phyloP scores from a whole-genome alignment of 2,113 vertebrate species.

The Limnothrissa miodon region DNA sequence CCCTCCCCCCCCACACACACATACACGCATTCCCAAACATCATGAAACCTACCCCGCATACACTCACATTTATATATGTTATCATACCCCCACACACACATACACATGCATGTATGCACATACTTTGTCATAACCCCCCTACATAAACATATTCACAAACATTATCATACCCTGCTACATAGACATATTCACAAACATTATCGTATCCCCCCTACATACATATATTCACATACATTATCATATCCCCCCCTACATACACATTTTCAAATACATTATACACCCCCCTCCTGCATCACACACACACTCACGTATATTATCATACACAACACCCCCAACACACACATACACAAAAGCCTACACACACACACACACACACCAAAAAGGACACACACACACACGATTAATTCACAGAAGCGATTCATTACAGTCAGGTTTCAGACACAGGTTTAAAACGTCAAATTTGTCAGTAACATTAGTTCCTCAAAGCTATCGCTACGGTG shows the following conservation, averaged over 20 bases:
- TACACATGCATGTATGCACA: not conserved
- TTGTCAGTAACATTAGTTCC: conserved; percentile 4
- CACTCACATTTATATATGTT: not conserved
- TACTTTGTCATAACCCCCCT: not conserved
- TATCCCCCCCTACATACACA: not conserved
- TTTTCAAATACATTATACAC: not conserved
- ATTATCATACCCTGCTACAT: not conserved
- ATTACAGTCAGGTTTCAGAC: not conserved
- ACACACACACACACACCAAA: not conserved
- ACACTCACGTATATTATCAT: not conserved
- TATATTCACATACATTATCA: not conserved
- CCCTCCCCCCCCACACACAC: not conserved
- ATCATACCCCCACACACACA: not conserved
- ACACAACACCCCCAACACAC: not conserved
- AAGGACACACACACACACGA: not conserved
- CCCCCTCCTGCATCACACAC: not conserved
- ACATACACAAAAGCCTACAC: not conserved
- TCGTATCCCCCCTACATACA: not conserved
- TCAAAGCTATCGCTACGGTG: not conserved
- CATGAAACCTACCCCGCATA: too few relatives aligned
- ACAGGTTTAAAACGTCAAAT: conserved; percentile 3
- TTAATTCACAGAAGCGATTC: not conserved
- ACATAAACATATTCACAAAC: not conserved
- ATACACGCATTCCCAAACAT: not conserved
- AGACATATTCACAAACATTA: not conserved